Evolutionary conservation across 2,797 vertebrate genomes (phyloP), one percentile per base, ranked within the genome.

Genomic region (Gobionotothen gibberifrons): DNA sequence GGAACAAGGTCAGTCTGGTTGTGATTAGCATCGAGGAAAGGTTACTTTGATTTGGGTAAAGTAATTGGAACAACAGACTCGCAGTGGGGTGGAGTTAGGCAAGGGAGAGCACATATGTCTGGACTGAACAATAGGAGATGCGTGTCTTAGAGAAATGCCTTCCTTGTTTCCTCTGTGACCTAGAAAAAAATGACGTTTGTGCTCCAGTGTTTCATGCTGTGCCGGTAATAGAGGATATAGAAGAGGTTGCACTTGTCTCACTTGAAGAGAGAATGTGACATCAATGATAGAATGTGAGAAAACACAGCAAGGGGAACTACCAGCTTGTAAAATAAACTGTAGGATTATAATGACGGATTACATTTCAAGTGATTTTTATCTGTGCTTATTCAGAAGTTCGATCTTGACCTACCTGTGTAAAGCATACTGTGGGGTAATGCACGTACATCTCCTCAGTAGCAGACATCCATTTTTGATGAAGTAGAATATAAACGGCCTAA

Each of bases 21-120:
- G 69, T 26, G 70, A 85, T 82, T 79, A 72, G 73, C 64, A 70
- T 79, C 59, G 26, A 53, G 58, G 22, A 74, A 83, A 78, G 74
- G 75, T 84, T 78, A 78, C 72, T 83, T 80, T 75, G 80, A 89
- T 82, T 69, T 69, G 54, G 17, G n/a, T 16, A 46, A 72, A 85
- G 69, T 69, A 73, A 79, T 56, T 26, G 46, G 49, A 56, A 72
- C 46, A 63, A 62, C 76, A 65, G 59, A 74, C 57, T 58, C 17
- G 49, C 63, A 48, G 8, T 51, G 26, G 15, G 62, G 26, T 46
- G 60, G 14, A 49, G 15, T 77, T 72, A 46, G 55, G 48, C 13
- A 67, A 54, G 55, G 16, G 4, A 52, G 36, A 78, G 57, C 17
- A 6, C 64, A 54, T 71, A 71, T 48, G 54, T 72, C 56, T 57